Percentiles rank a stretch among this genome's conserved stretches.
These are phyloP conservation scores for Herpailurus yagouaroundi DNA, from an alignment of 2,113 vertebrate species.

Conservation along the genomic window DNA sequence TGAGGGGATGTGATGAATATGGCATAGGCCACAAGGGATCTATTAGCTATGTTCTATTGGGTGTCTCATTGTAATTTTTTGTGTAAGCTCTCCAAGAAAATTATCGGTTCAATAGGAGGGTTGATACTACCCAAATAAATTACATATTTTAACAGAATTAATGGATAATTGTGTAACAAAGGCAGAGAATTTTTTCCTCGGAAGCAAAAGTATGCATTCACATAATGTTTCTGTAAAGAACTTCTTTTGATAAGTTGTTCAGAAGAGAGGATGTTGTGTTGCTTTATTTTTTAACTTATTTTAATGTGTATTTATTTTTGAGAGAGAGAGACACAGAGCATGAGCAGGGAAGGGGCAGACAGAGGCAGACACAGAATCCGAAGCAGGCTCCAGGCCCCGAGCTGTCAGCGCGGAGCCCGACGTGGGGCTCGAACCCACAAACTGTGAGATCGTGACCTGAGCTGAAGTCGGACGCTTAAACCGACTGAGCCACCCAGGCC, in stretches of 20 bases:
- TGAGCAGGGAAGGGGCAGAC: no score
- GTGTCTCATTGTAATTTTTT: not conserved
- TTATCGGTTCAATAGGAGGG: rapidly evolving
- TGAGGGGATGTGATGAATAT: not conserved
- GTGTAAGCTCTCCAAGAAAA: not conserved
- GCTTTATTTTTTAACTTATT: no score
- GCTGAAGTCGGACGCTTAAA: no score
- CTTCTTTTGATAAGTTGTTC: not conserved
- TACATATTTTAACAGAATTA: not conserved
- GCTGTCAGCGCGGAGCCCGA: rapidly evolving
- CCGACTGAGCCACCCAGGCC: no score
- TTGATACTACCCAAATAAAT: not conserved
- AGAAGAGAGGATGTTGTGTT: not conserved
- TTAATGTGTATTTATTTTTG: no score
- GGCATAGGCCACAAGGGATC: not conserved
- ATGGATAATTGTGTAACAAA: not conserved
- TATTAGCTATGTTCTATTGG: not conserved
- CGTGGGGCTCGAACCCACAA: no score
- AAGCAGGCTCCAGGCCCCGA: no score
- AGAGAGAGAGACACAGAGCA: no score
- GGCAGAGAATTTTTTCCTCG: not conserved
- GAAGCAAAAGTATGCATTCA: not conserved
- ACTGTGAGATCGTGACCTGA: no score
- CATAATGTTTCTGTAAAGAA: not conserved
- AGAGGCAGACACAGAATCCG: rapidly evolving